Evolutionary conservation across 2,888 invertebrate species (phyloP).

Genomic region (Polylopha cassiicola): DNA sequence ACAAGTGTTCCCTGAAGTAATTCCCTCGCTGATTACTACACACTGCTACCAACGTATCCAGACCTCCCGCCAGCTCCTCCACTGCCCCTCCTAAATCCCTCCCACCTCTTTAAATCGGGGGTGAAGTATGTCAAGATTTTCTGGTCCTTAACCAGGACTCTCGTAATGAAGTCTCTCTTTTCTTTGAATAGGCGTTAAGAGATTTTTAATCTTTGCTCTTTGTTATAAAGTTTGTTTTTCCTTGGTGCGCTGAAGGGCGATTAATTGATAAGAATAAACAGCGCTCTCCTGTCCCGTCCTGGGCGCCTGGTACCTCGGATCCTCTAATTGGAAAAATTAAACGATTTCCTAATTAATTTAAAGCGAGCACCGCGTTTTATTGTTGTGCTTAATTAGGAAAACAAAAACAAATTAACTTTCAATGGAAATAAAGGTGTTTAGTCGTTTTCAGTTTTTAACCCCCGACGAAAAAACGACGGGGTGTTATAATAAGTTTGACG

Average conservation of each 20-base stretch:
- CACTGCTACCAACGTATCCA: conserved; percentile 25
- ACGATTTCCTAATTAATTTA: conserved; percentile 10
- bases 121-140: conserved; percentile 15
- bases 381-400: conserved; percentile 5
- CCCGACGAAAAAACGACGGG: no score
- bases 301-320: conserved; percentile 23
- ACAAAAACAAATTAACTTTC: conserved; percentile 8
- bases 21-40: conserved; percentile 38
- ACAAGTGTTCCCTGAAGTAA: conserved; percentile 34
- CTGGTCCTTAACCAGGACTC: conserved; percentile 29
- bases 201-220: conserved; percentile 29
- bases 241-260: conserved; percentile 18
- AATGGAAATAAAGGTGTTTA: not conserved
- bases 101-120: no score
- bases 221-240: conserved; percentile 28
- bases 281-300: conserved; percentile 27
- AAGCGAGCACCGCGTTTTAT: conserved; percentile 5
- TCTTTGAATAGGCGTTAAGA: conserved; percentile 23
- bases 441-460: not conserved
- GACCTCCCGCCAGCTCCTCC: conserved; percentile 20
- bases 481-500: no score
- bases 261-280: conserved; percentile 32
- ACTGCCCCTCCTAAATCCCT: conserved; percentile 1
- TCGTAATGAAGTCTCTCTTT: conserved; percentile 38
- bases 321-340: conserved; percentile 25